Base-by-base conservation (phyloP, 1,140 invertebrate species). In the Adelges cooleyi region DNA sequence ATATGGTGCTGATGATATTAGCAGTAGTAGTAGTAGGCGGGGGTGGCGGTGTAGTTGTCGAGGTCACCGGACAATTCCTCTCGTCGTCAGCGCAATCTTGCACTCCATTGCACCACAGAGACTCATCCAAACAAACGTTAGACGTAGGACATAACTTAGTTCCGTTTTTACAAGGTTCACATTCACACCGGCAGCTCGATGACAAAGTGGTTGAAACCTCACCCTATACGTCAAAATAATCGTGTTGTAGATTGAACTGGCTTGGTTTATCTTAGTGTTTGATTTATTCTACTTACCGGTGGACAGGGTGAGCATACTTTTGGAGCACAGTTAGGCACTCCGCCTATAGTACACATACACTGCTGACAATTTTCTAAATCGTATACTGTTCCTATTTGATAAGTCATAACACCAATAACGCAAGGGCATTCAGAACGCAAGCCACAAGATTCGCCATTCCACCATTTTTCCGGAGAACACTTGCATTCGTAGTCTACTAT, bases 71-170 rank as follows among this genome's bases (percentile, higher is more conserved):
- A 72, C 89, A 92, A 65, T 82, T 76, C 2, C 76, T 74, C 75
- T 94, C 90, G 75, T 94, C 90, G 74, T 91, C 87, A 2, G 83
- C 82, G 73, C 90, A 94, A 71, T 94, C 85, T 68, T 83, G 78
- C 1, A 90, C 75, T 0, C 89, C 89, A 73, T 94, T 83, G 74
- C 90, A 94, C 86, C 88, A 90, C 1, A 78, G 75, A 1, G 79
- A 75, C 65, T 81, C 77, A 1, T 84, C 77, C 8, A 94, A 81
- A 70, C 90, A 94, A 49, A 84, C 75, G 42, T 84, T 82, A 70
- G 81, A 87, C 0, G 85, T 86, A 0, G 83, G 84, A 71, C 90
- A 94, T 18, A 87, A 75, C 48, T 76, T 77, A 11, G 82, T 82
- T 17, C 79, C 80, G 11, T 71, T 68, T 8, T 80, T 79, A 70